These are phyloP conservation scores for Hylaeus volcanicus DNA, from an alignment of 1,140 invertebrate species.

Conservation along the genomic window DNA sequence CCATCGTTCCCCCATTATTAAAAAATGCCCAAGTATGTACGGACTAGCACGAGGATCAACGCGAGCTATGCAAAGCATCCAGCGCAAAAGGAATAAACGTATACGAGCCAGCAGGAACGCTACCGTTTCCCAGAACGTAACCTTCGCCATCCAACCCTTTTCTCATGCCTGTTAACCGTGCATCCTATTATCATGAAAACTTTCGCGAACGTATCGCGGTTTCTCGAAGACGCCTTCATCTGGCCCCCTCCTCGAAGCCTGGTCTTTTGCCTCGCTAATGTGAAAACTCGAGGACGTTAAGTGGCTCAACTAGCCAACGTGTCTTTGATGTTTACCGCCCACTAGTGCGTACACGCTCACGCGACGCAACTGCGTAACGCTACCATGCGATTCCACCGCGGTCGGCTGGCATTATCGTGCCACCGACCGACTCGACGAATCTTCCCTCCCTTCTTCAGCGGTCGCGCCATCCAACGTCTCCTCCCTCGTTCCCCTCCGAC, in stretches of 20 bases:
- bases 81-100: background rate
- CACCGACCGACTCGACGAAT: conserved; percentile 49
- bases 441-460: conserved; percentile 32
- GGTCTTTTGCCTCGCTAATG: conserved; percentile 76
- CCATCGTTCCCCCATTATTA: too few species aligned
- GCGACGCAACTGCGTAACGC: conserved; percentile 65
- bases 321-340: conserved; percentile 74
- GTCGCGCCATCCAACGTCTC: background rate
- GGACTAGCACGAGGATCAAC: too few species aligned
- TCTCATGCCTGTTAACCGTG: background rate
- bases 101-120: background rate
- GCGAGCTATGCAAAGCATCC: too few species aligned
- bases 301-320: conserved; percentile 75
- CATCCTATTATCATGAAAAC: conserved; percentile 33
- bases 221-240: background rate
- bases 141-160: conserved; percentile 26
- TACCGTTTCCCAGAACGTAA: background rate
- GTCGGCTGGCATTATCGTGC: conserved; percentile 30
- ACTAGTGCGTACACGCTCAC: conserved; percentile 57
- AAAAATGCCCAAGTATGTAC: too few species aligned
- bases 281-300: conserved; percentile 76
- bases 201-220: conserved; percentile 22
- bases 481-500: background rate
- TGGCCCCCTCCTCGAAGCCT: background rate
- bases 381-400: conserved; percentile 58